Base-by-base conservation (phyloP, 2,797 vertebrate genomes). In the Salarias fasciatus region DNA sequence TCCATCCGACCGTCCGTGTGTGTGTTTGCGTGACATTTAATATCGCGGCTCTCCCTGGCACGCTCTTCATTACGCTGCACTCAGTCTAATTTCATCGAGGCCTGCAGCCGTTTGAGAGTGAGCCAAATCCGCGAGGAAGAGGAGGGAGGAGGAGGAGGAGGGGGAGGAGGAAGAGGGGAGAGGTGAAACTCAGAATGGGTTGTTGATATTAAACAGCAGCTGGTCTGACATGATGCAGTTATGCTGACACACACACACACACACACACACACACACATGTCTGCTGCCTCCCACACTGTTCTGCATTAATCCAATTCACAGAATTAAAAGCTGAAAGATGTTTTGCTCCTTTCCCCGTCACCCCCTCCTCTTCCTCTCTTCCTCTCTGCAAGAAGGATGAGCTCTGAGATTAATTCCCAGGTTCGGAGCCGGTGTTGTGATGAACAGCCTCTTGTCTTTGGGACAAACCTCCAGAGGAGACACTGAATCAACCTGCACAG, bases 371-470 rank as follows among this genome's bases (percentile, higher is more conserved):
- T 35, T 6, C 2, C 8, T 46, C 35, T 15, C 51, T 44, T 30
- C 63, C 67, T 59, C 68, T 79, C 72, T n/a, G n/a, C n/a, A n/a
- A 69, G 31, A 64, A 75, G 63, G 80, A 89, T 81, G 83, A 80
- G 74, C 64, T 40, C 57, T 69, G 47, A 77, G 83, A 91, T 90
- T 88, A 88, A 91, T 91, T 86, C 73, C 69, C 65, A 56, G 63
- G 72, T 84, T 87, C 83, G 84, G 69, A 69, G 67, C 62, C 73
- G 70, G 73, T 80, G 73, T 87, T n/a, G 85, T 89, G 85, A 90
- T 87, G 84, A 89, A 87, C 82, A 88, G 80, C 75, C 72, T 85
- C 82, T 89, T 86, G 85, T 88, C 88, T 87, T 82, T 75, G 72
- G 83, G 84, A 81, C 81, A 68, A 31, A 82, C 73, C 67, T 79